Percentiles rank a stretch among this genome's conserved stretches.
These are phyloP conservation scores for Aphodius sticticus DNA, from an alignment of 2,888 invertebrate species.

Conservation along the genomic window DNA sequence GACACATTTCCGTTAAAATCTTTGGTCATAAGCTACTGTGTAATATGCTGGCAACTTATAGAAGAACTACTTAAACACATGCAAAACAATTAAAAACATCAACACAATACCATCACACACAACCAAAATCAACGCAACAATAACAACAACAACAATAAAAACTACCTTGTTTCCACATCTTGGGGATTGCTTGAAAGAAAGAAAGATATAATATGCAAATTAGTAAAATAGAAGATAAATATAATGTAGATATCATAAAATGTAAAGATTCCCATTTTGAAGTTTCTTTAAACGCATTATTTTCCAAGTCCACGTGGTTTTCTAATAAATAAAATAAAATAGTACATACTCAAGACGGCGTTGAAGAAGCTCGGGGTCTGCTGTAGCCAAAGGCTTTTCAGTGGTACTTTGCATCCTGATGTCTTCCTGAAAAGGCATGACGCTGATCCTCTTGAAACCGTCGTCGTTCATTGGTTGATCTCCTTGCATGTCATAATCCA, in stretches of 20 bases:
- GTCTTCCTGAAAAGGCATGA: constrained; percentile 13
- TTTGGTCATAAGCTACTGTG: too few species aligned
- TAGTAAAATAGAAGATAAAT: too few species aligned
- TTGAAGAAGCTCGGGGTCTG: not conserved
- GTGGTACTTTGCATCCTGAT: not conserved
- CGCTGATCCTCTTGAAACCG: constrained; percentile 11
- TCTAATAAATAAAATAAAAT: not conserved
- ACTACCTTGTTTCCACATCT: not conserved
- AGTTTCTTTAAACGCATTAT: too few species aligned
- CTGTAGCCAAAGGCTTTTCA: not conserved
- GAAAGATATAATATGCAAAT: not conserved
- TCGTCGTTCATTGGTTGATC: constrained; percentile 15
- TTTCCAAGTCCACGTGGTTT: too few species aligned
- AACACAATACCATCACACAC: not conserved
- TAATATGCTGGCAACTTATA: too few species aligned
- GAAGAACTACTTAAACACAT: not conserved
- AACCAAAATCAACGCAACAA: not conserved
- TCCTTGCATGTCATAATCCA: not conserved
- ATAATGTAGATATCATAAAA: too few species aligned
- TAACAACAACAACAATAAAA: not conserved
- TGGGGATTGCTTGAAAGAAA: not conserved
- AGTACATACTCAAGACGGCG: not conserved
- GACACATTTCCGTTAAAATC: too few species aligned
- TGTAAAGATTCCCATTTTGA: too few species aligned
- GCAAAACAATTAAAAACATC: not conserved